Conservation (phyloP, 2,797 vertebrate species). For the Betta splendens region DNA sequence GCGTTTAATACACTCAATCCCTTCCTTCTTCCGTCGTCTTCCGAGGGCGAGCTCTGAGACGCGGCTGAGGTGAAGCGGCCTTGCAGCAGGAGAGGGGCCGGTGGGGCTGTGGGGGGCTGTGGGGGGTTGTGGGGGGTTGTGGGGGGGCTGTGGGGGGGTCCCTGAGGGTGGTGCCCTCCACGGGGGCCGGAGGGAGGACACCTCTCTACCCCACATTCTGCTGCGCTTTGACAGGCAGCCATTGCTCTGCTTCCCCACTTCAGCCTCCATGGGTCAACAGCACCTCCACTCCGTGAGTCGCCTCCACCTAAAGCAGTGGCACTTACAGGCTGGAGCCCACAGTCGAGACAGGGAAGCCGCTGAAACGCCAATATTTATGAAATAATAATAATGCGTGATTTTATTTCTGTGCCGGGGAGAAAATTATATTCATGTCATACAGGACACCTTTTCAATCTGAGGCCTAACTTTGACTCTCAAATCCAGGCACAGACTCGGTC, state of each 20-base stretch:
- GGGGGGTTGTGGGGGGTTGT: too few relatives aligned
- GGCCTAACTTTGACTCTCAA: conserved; percentile 76
- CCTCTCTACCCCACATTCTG: conserved; percentile 59
- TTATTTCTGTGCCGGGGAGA: too few relatives aligned
- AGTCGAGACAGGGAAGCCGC: not conserved
- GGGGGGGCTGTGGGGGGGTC: too few relatives aligned
- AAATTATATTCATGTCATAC: too few relatives aligned
- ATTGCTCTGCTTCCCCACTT: conserved; percentile 35
- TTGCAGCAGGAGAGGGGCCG: conserved; percentile 54
- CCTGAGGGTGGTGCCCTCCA: conserved; percentile 55
- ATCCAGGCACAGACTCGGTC: conserved; percentile 58
- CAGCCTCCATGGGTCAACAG: conserved; percentile 33
- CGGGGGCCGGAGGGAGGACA: conserved; percentile 69
- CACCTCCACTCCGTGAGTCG: conserved; percentile 19
- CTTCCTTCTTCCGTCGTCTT: conserved; percentile 59
- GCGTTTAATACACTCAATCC: conserved; percentile 66
- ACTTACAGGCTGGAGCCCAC: conserved; percentile 20
- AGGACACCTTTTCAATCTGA: conserved; percentile 77
- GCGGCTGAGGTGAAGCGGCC: conserved; percentile 41
- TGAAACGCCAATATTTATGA: conserved; percentile 10
- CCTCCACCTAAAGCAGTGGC: conserved; percentile 11
- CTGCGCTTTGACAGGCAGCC: conserved; percentile 61
- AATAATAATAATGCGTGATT: conserved; percentile 8
- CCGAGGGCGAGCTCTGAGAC: conserved; percentile 33
- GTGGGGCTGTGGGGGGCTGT: too few relatives aligned